A percentile compares a stretch with the other conserved stretches of the same genome.
These are phyloP conservation scores for Erynnis tages DNA, from an alignment of 2,888 invertebrate genomes.

Conservation along the genomic window DNA sequence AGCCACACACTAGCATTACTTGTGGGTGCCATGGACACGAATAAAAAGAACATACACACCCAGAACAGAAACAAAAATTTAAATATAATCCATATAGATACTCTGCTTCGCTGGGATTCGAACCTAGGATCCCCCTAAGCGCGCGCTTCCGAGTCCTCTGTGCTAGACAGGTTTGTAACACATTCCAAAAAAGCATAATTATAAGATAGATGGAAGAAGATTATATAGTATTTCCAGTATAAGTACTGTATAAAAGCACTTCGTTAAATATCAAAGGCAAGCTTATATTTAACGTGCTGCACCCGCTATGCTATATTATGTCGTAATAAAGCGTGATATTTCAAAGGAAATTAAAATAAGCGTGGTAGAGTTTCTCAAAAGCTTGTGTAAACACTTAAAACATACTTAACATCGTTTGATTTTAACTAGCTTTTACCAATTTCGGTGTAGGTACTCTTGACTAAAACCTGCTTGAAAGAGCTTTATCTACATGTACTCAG, in stretches of 20 bases:
- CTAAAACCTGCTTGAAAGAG: neutral
- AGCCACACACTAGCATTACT: no score
- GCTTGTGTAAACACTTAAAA: constrained; percentile 17
- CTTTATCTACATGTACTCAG: no score
- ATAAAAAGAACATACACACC: no score
- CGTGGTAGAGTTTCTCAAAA: constrained; percentile 14
- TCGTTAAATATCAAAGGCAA: constrained; percentile 24
- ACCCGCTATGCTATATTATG: constrained; percentile 12
- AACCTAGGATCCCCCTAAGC: no score
- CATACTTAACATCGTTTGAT: constrained; percentile 17
- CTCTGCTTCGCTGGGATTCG: no score
- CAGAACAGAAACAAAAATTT: no score
- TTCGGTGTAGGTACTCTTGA: neutral
- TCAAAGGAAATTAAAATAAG: constrained; percentile 29
- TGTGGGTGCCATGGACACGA: no score
- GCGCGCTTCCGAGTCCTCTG: no score
- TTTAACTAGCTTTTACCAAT: constrained; percentile 15
- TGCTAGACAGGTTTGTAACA: no score
- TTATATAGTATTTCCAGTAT: neutral
- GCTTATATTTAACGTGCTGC: constrained; percentile 12
- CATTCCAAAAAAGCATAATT: no score
- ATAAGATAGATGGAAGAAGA: neutral
- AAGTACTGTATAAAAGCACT: constrained; percentile 18
- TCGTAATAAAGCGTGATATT: constrained; percentile 24
- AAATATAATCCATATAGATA: no score